Evolutionary conservation across 2,113 vertebrate species (phyloP), one percentile per base, ranked within the genome.

Genomic region (Cavia porcellus): DNA sequence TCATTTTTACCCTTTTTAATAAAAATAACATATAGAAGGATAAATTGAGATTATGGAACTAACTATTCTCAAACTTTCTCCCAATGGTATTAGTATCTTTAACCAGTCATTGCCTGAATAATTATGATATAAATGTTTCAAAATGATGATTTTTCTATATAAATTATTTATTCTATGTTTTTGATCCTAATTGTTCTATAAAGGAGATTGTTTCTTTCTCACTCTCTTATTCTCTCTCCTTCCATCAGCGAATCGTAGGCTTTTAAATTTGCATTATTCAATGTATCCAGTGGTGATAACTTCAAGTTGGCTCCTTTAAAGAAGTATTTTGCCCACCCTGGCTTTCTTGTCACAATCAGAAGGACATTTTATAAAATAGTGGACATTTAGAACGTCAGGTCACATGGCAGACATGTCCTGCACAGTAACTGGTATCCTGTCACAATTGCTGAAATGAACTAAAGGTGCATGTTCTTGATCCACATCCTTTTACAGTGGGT

Each of bases 111-210:
- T 88, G 47, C 8, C 52, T 92, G 64, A 85, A 85, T 92, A 91
- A 45, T 72, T 74, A 85, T 30, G 25, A 57, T 38, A 47, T 66
- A 85, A 94, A 19, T 2, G 32, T 59, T 88, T 28, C 7, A 64
- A 74, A 85, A 47, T 62, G 42, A 24, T 92, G n/a, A 79, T 92
- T 94, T 92, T 88, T n/a, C 84, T 20, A 86, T 59, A 38, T 55
- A 90, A 88, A 59, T 72, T 0, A 45, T 85, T 94, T 85, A 7
- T 42, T 92, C 22, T 85, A 47, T 64, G 45, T 38, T 81, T 79
- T 83, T 85, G 72, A 14, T 24, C n/a, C 66, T 57, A 70, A 72
- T 74, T 92, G 72, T 55, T 74, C 24, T 74, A 4, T 94, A 59
- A 84, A 83, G 47, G 47, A 92, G 66, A 66, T 68, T 2, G 75